Evolutionary conservation across 2,113 vertebrate species (phyloP), one percentile per base, ranked within the genome.

Genomic region (Rhodinocichla rosea): DNA sequence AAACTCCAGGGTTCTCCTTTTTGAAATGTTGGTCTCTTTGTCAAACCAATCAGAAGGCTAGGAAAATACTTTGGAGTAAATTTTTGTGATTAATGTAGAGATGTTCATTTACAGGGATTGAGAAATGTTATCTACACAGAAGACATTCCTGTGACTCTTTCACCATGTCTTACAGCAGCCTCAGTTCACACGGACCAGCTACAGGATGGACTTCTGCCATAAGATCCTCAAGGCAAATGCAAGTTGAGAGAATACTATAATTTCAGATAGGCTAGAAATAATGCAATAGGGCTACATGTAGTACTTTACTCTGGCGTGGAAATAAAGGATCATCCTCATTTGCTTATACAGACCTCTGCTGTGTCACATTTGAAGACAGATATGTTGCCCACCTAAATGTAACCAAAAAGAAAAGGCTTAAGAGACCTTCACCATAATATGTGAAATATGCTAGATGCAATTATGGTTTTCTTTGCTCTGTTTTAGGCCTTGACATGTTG

Each of bases 151-250:
- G 7, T 53, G 47, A 44, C 17, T 70, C 32, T 42, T 32, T 42
- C 62, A 40, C 24, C 1, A 55, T 5, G 10, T 14, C 28, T 37
- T 40, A 37, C 17, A 24, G 13, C 8, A 2, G 15, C 49, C 27
- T 15, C n/a, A 74, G 11, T 1, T 0, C 53, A 23, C 26, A 39
- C 0, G 0, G 57, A 67, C 10, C 19, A 63, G 15, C 7, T 55
- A 75, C 8, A 1, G 64, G 62, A 89, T 50, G 67, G 49, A 73
- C 15, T 70, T 90, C 37, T 81, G 55, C 37, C 17, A 24, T 15
- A 63, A 74, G 63, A 11, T 39, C 89, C 35, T 64, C 63, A 89
- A 45, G 59, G 56, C 53, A 87, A 93, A 49, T 30, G 18, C 5
- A 35, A 70, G n/a, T 20, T 79, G 37, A 69, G 42, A 89, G 33